Percentiles rank a stretch among this genome's conserved stretches.
These are phyloP conservation scores for Perodicticus potto DNA, from an alignment of 2,797 vertebrate species.

Conservation along the genomic window DNA sequence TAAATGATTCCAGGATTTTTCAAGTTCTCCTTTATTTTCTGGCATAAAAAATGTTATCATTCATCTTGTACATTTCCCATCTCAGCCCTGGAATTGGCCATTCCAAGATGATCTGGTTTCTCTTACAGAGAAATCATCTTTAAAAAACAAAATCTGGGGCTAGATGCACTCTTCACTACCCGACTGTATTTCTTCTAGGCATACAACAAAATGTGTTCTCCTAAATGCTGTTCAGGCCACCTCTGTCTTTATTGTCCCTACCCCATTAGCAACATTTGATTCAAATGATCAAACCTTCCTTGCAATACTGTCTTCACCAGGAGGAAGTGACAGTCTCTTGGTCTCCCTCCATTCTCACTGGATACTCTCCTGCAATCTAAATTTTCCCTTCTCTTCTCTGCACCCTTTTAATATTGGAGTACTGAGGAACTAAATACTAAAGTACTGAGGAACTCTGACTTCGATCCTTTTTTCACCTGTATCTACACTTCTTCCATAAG, in stretches of 20 bases:
- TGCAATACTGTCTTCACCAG: neutral
- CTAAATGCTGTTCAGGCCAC: neutral
- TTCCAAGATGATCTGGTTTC: neutral
- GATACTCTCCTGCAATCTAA: neutral
- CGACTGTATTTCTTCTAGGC: neutral
- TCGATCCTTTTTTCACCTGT: neutral
- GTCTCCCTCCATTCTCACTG: neutral
- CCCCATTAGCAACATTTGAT: neutral
- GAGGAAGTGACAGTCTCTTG: neutral
- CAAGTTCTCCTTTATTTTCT: neutral
- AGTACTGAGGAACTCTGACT: neutral
- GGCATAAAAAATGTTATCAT: neutral
- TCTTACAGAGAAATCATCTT: neutral
- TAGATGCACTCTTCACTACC: neutral
- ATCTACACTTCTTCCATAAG: neutral
- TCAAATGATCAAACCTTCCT: neutral
- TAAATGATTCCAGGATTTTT: neutral
- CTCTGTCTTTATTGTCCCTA: neutral
- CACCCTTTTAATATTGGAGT: neutral
- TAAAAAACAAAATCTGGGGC: slow-evolving; percentile 3
- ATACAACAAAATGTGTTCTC: neutral
- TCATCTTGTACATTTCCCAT: slow-evolving; percentile 9
- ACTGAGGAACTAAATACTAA: neutral
- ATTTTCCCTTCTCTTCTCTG: neutral
- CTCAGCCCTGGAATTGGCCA: neutral